Evolutionary conservation across 37 sponge, comb jelly and placozoan genomes (phyloP).

Genomic region (Oopsacas minuta): DNA sequence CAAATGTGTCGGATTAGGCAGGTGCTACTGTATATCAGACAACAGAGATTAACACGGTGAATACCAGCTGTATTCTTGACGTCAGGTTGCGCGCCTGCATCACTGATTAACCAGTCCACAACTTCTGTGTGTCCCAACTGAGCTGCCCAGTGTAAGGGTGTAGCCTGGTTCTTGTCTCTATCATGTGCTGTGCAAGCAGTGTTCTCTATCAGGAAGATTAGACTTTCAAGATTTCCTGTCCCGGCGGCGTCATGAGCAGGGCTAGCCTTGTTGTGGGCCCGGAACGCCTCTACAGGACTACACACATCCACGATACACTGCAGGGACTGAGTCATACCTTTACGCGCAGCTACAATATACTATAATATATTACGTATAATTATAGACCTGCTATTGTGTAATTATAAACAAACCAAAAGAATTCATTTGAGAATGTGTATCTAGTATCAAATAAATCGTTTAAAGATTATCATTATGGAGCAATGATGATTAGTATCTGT

Average conservation of each 20-base stretch:
- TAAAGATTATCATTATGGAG: not conserved
- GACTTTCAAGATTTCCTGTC: slow-evolving; percentile 69
- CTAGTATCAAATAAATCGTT: not conserved
- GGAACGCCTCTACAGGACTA: slow-evolving; percentile 18
- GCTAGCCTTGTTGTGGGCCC: slow-evolving; percentile 73
- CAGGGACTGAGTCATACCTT: not conserved
- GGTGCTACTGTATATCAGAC: too few species aligned
- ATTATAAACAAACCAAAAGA: not conserved
- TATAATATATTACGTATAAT: not conserved
- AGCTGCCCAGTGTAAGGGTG: slow-evolving; percentile 87
- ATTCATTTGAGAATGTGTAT: not conserved
- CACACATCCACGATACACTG: slow-evolving; percentile 15
- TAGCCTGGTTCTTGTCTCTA: slow-evolving; percentile 50
- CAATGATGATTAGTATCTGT: not conserved
- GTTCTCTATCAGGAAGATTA: slow-evolving; percentile 58
- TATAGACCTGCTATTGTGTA: not conserved
- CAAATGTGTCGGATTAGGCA: too few species aligned
- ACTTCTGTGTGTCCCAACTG: slow-evolving; percentile 57
- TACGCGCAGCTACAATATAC: not conserved
- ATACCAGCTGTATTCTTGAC: slow-evolving; percentile 11
- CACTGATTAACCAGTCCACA: slow-evolving; percentile 52
- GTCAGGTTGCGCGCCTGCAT: slow-evolving; percentile 53
- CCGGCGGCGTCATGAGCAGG: slow-evolving; percentile 90
- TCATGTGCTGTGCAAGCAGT: slow-evolving; percentile 53
- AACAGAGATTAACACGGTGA: too few species aligned